These are phyloP conservation scores for Orchesella cincta DNA, from an alignment of 1,140 invertebrate species.

Conservation along the genomic window DNA sequence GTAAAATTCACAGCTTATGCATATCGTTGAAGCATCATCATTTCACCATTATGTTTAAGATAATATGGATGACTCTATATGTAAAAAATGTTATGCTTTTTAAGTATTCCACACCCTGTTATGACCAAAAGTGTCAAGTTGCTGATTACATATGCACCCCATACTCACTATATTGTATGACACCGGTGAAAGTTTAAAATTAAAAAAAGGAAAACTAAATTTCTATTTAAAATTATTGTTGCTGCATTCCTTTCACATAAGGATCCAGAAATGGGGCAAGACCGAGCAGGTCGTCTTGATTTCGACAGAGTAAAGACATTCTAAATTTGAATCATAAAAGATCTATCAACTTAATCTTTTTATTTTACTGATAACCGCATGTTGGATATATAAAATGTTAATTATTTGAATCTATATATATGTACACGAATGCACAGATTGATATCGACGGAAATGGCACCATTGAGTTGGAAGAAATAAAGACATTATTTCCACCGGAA, in stretches of 20 bases:
- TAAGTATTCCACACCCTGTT: too few species aligned
- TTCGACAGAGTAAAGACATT: neutral
- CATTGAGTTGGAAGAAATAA: slow-evolving; percentile 33
- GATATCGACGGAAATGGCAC: slow-evolving; percentile 28
- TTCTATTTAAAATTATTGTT: neutral
- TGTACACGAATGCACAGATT: neutral
- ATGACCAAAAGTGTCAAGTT: too few species aligned
- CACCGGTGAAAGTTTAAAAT: too few species aligned
- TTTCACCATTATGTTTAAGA: too few species aligned
- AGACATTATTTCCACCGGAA: slow-evolving; percentile 26
- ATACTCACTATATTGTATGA: too few species aligned
- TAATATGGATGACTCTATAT: too few species aligned
- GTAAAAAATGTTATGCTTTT: too few species aligned
- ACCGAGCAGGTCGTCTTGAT: neutral
- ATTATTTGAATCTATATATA: neutral
- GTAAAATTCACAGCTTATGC: too few species aligned
- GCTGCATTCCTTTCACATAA: neutral
- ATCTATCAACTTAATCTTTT: neutral
- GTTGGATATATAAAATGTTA: neutral
- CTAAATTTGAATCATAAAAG: too few species aligned
- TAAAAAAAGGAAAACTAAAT: neutral
- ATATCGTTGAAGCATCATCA: too few species aligned
- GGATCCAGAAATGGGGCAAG: neutral
- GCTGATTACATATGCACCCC: too few species aligned
- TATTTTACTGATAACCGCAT: neutral